A percentile compares a stretch with the other conserved stretches of the same genome.
Conservation (phyloP, 2,113 vertebrate genomes). For the Pluvialis apricaria region DNA sequence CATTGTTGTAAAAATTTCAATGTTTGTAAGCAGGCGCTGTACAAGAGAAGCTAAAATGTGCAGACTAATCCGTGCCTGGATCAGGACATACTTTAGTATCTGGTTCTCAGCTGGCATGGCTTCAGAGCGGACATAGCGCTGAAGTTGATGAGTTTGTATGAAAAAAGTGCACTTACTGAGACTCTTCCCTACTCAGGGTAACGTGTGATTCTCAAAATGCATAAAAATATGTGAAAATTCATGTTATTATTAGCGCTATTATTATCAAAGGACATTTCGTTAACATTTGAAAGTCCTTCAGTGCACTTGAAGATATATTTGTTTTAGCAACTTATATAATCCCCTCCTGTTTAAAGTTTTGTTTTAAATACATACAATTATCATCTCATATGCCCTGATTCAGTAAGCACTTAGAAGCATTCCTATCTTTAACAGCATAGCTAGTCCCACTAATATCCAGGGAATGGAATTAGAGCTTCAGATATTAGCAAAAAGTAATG, state of each 20-base stretch:
- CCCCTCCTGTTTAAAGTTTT: slow-evolving; percentile 61
- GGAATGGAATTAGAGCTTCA: slow-evolving; percentile 67
- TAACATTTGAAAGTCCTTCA: slow-evolving; percentile 59
- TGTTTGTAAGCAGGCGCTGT: neutral
- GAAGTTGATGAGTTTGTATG: neutral
- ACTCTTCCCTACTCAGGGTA: neutral
- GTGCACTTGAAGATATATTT: slow-evolving; percentile 58
- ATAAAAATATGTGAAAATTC: slow-evolving; percentile 8
- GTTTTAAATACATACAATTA: slow-evolving; percentile 63
- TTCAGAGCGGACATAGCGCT: neutral
- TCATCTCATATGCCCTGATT: slow-evolving; percentile 53
- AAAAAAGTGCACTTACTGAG: neutral
- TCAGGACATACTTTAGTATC: neutral
- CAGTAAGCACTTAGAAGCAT: slow-evolving; percentile 52
- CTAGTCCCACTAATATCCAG: slow-evolving; percentile 47
- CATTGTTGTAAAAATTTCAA: fast-evolving
- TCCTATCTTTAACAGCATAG: slow-evolving; percentile 65
- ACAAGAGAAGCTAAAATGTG: neutral
- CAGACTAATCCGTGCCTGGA: neutral
- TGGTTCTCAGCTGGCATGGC: neutral
- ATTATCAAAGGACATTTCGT: slow-evolving; percentile 45
- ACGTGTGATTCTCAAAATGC: neutral
- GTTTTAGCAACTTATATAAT: slow-evolving; percentile 61
- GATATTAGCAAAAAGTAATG: slow-evolving; percentile 65
- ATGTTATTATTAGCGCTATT: slow-evolving; percentile 33